Percentiles rank a stretch among this genome's conserved stretches.
Evolutionary conservation across 2,113 vertebrate genomes (phyloP).

Genomic region (Callocephalon fimbriatum): DNA sequence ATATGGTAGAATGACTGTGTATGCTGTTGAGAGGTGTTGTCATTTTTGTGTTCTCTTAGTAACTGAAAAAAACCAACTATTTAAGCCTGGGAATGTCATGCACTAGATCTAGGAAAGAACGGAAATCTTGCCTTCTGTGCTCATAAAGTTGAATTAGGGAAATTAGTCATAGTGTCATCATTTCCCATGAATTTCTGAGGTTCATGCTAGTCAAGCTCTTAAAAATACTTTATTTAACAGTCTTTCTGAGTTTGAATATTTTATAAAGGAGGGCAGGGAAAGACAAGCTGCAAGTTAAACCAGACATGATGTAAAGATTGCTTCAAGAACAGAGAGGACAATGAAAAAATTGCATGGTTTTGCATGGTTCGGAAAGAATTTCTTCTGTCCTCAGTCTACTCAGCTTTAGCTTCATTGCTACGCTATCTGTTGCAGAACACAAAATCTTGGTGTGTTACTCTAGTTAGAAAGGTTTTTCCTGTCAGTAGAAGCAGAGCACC

Average conservation of each 20-base stretch:
- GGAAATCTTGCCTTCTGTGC: neutral
- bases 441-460: neutral
- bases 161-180: neutral
- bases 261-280: neutral
- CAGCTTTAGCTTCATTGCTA: neutral
- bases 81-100: fast-evolving
- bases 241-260: neutral
- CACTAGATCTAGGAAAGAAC: neutral
- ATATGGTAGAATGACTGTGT: fast-evolving
- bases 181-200: neutral
- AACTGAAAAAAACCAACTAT: neutral
- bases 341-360: neutral
- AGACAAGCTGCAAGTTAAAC: neutral
- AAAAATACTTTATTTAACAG: neutral
- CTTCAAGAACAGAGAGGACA: neutral
- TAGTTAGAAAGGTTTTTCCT: neutral
- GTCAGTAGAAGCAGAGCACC: neutral
- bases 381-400: neutral
- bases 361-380: neutral
- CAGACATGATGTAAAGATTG: neutral
- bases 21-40: neutral
- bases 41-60: neutral
- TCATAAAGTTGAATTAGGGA: neutral
- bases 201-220: neutral
- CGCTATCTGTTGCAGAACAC: neutral